A percentile compares a stretch with the other conserved stretches of the same genome.
Conservation (phyloP, 1,140 invertebrate species). For the Psix sp. region DNA sequence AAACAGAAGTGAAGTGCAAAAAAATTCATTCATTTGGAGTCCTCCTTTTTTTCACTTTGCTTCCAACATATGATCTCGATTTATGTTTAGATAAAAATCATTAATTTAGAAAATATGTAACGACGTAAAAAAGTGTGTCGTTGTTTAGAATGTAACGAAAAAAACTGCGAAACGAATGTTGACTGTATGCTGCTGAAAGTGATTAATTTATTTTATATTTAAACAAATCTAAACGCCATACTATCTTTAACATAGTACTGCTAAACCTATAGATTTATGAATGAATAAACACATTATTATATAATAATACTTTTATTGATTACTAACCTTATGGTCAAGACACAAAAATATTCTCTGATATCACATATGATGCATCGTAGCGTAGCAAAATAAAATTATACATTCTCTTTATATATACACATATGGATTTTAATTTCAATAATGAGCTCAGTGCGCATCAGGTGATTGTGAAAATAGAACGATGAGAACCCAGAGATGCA, state of each 20-base stretch:
- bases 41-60: neutral
- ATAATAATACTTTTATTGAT: slow-evolving; percentile 41
- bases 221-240: slow-evolving; percentile 6
- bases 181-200: slow-evolving; percentile 17
- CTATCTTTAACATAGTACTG: slow-evolving; percentile 15
- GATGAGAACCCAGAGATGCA: slow-evolving; percentile 85
- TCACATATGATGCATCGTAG: slow-evolving; percentile 19
- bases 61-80: slow-evolving; percentile 2
- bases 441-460: slow-evolving; percentile 77
- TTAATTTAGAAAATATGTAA: neutral
- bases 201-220: slow-evolving; percentile 32
- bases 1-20: slow-evolving; percentile 1
- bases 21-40: neutral
- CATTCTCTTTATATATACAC: slow-evolving; percentile 11
- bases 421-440: neutral
- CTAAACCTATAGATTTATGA: slow-evolving; percentile 14
- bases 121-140: neutral
- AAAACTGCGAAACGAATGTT: slow-evolving; percentile 1
- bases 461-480: slow-evolving; percentile 84
- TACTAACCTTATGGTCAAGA: slow-evolving; percentile 5
- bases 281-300: slow-evolving; percentile 33
- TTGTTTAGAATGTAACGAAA: neutral
- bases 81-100: neutral
- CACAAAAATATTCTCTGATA: slow-evolving; percentile 37
- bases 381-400: slow-evolving; percentile 46